phyloP scores from a whole-genome alignment of 1,140 invertebrate genomes.

The Eriocheir sinensis region DNA sequence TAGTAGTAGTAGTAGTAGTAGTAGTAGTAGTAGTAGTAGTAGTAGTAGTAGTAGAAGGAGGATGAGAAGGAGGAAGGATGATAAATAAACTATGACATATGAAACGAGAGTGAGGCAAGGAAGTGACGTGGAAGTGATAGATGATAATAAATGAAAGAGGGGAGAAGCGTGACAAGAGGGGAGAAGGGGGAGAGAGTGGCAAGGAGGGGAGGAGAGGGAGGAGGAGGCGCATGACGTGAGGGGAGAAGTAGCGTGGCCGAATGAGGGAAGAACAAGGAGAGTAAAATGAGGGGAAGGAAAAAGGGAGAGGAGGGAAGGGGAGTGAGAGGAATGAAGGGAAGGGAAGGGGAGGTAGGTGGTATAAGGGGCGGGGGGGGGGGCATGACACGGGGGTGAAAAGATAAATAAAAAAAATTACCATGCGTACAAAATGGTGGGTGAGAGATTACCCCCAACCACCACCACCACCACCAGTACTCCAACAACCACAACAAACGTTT shows the following conservation, averaged over 20 bases:
- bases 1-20: slow-evolving; percentile 25
- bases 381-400: no score
- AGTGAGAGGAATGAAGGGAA: no score
- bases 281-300: not conserved
- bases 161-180: not conserved
- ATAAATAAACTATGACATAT: no score
- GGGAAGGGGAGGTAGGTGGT: not conserved
- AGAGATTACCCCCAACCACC: no score
- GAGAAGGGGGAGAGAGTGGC: not conserved
- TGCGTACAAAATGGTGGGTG: no score
- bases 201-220: not conserved
- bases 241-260: not conserved
- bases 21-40: slow-evolving; percentile 35
- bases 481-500: no score
- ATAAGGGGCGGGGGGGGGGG: no score
- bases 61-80: no score
- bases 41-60: not conserved
- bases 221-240: not conserved
- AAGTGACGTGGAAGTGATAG: no score
- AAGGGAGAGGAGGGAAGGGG: not conserved
- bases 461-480: no score
- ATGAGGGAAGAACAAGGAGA: not conserved
- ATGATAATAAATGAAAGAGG: not conserved
- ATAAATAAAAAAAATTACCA: no score
- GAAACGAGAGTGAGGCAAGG: no score